phyloP scores from a whole-genome alignment of 1,140 invertebrate species.

The Rhyzopertha dominica region DNA sequence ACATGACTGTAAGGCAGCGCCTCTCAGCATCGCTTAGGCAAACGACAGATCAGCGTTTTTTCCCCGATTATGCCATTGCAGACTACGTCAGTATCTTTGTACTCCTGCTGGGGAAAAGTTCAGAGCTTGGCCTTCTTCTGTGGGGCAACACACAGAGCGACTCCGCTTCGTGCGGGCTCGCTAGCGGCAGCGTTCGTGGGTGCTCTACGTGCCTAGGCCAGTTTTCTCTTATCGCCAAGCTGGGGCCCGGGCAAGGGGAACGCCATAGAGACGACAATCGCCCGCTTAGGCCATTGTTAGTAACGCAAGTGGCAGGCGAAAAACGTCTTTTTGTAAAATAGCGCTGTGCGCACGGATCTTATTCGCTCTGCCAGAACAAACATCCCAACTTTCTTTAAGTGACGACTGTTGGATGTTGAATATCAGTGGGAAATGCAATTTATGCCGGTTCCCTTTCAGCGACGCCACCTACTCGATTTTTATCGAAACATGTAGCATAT shows the following conservation, averaged over 20 bases:
- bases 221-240: constrained; percentile 40
- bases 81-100: constrained; percentile 30
- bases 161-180: constrained; percentile 21
- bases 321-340: constrained; percentile 16
- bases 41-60: constrained; percentile 30
- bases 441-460: too few species aligned
- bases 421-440: too few species aligned
- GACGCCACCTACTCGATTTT: too few species aligned
- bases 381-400: constrained; percentile 36
- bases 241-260: constrained; percentile 39
- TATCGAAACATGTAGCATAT: too few species aligned
- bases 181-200: constrained; percentile 11
- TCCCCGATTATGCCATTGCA: constrained; percentile 21
- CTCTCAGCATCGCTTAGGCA: constrained; percentile 27
- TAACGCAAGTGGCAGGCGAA: constrained; percentile 11
- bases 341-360: constrained; percentile 29
- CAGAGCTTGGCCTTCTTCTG: constrained; percentile 41
- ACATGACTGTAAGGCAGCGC: constrained; percentile 43
- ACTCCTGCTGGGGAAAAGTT: constrained; percentile 36
- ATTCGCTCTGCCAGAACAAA: constrained; percentile 28
- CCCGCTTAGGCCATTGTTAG: constrained; percentile 13
- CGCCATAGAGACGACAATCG: constrained; percentile 30
- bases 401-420: too few species aligned
- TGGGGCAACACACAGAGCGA: constrained; percentile 23
- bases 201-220: background rate